Percentiles rank a stretch among this genome's conserved stretches.
phyloP scores from a whole-genome alignment of 2,113 vertebrate genomes.

The Heptranchias perlo region DNA sequence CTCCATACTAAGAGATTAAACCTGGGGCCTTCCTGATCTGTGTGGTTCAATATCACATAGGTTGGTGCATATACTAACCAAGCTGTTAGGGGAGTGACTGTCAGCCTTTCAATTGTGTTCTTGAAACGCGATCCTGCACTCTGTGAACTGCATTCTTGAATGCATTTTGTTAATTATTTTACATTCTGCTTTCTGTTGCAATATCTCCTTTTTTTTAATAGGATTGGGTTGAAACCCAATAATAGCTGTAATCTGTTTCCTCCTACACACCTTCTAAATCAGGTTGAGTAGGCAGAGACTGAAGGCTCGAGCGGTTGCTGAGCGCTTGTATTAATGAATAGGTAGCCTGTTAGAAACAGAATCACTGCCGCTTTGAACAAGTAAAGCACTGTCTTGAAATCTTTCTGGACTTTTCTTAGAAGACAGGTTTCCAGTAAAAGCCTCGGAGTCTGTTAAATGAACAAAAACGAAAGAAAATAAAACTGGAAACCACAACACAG shows the following conservation, averaged over 20 bases:
- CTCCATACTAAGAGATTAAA: neutral
- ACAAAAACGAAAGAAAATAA: neutral
- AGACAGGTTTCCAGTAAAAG: neutral
- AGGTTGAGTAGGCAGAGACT: neutral
- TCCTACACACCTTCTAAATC: neutral
- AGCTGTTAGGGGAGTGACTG: neutral
- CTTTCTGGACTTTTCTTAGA: neutral
- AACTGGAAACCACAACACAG: neutral
- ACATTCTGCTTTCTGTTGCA: neutral
- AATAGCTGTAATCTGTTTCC: neutral
- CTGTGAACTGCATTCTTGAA: neutral
- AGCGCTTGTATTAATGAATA: neutral
- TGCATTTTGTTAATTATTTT: conserved; percentile 3
- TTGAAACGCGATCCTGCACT: neutral
- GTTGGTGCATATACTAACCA: no score
- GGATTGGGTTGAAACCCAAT: neutral
- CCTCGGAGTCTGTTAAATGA: neutral
- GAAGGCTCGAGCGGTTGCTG: neutral
- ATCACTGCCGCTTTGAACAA: neutral
- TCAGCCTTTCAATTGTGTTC: neutral
- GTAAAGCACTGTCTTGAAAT: neutral
- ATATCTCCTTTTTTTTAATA: neutral
- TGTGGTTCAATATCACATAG: no score
- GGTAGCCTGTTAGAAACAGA: neutral
- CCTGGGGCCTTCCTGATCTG: neutral